Evolutionary conservation across 2,113 vertebrate species (phyloP).

Genomic region (Varanus komodoensis): DNA sequence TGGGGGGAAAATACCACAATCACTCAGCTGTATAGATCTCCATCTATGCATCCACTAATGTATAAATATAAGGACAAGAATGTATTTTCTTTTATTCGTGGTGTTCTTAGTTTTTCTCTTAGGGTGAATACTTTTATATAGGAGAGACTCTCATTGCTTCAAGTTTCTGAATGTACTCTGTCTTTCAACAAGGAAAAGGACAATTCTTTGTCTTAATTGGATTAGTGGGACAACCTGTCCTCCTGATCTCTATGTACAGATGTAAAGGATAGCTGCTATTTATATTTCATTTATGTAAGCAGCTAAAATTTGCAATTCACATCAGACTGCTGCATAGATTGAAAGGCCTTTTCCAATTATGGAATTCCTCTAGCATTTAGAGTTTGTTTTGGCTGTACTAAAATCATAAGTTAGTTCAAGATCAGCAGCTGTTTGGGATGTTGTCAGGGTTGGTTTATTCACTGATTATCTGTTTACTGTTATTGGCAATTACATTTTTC

Average conservation of each 20-base stretch:
- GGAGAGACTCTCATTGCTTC: constrained; percentile 45
- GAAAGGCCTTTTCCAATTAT: constrained; percentile 62
- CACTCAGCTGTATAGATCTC: background rate
- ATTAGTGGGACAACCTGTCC: constrained; percentile 48
- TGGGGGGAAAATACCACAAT: constrained; percentile 12
- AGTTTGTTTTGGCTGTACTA: constrained; percentile 56
- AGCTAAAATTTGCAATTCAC: constrained; percentile 63
- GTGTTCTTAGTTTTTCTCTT: constrained; percentile 45
- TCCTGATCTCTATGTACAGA: constrained; percentile 47
- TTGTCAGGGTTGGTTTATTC: constrained; percentile 44
- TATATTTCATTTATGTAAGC: constrained; percentile 62
- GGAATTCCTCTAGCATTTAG: constrained; percentile 60
- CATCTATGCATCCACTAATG: constrained; percentile 26
- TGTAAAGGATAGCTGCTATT: constrained; percentile 52
- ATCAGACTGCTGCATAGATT: constrained; percentile 66
- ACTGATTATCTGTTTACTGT: constrained; percentile 59
- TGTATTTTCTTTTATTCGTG: constrained; percentile 32
- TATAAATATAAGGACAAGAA: constrained; percentile 47
- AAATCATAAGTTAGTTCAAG: constrained; percentile 60
- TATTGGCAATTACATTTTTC: constrained; percentile 38
- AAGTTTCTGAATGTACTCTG: constrained; percentile 22
- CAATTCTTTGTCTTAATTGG: constrained; percentile 55
- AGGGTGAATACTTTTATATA: constrained; percentile 44
- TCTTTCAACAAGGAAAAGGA: constrained; percentile 41
- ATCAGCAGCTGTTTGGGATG: constrained; percentile 54